Evolutionary conservation across 2,113 vertebrate species (phyloP).

Genomic region (Cheilinus undulatus): DNA sequence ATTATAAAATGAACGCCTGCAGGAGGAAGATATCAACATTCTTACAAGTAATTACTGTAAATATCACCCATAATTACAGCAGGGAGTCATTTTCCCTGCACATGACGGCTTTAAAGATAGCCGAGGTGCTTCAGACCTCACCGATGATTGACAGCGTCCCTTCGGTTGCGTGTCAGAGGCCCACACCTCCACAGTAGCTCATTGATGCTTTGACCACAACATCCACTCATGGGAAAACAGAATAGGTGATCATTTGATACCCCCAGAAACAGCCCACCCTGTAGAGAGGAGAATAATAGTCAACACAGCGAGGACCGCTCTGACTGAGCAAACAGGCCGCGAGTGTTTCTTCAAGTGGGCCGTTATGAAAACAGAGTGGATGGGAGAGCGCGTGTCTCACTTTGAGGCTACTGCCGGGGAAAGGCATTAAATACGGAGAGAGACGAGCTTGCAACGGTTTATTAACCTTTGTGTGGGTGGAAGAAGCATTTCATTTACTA

Average conservation of each 20-base stretch:
- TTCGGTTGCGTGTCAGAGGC: constrained; percentile 49
- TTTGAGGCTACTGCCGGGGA: constrained; percentile 18
- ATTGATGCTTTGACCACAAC: constrained; percentile 63
- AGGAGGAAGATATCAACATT: constrained; percentile 11
- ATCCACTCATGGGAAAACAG: constrained; percentile 65
- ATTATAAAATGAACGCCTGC: constrained; percentile 14
- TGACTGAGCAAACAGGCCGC: constrained; percentile 66
- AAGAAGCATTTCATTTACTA: too few relatives aligned
- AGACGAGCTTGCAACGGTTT: too few relatives aligned
- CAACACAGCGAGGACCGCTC: constrained; percentile 59
- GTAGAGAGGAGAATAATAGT: constrained; percentile 74
- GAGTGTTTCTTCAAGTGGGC: constrained; percentile 71
- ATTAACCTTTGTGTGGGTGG: too few relatives aligned
- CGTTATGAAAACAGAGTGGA: constrained; percentile 56
- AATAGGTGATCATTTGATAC: constrained; percentile 77
- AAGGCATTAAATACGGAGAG: constrained; percentile 15
- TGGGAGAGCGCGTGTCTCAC: constrained; percentile 19
- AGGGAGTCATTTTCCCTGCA: constrained; percentile 7
- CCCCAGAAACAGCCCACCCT: constrained; percentile 64
- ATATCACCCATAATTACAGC: constrained; percentile 35
- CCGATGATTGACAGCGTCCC: constrained; percentile 61
- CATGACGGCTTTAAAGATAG: constrained; percentile 19
- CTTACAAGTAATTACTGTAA: constrained; percentile 17
- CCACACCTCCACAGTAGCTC: constrained; percentile 65
- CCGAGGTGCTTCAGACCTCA: constrained; percentile 25